Evolutionary conservation across 2,113 vertebrate species (phyloP).

Genomic region (Oreochromis niloticus): DNA sequence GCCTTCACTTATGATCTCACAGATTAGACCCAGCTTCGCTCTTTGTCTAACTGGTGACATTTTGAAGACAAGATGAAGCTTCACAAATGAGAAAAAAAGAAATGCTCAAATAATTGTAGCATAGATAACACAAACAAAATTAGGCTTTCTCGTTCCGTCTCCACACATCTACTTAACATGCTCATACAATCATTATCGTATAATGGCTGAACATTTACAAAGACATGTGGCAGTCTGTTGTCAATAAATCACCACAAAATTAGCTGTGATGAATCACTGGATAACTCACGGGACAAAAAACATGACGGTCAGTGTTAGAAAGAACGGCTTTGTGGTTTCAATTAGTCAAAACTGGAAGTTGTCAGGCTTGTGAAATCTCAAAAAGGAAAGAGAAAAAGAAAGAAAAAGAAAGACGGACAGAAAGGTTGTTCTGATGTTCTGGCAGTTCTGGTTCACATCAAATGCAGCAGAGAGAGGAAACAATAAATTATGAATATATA

Average conservation of each 20-base stretch:
- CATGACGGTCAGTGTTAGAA: background rate
- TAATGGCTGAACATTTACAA: background rate
- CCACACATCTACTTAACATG: background rate
- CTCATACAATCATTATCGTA: background rate
- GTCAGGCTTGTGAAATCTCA: background rate
- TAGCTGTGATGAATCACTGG: background rate
- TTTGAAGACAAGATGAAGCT: background rate
- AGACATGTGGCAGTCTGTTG: background rate
- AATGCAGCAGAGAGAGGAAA: slow-evolving; percentile 5
- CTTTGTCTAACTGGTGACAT: background rate
- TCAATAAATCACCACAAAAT: background rate
- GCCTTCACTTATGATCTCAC: background rate
- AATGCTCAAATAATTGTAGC: background rate
- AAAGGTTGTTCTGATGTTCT: background rate
- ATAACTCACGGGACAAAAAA: background rate
- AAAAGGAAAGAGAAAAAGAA: background rate
- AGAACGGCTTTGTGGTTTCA: background rate
- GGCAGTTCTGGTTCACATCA: slow-evolving; percentile 27
- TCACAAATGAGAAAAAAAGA: background rate
- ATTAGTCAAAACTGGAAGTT: background rate
- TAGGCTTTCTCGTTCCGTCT: background rate
- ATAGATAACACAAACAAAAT: background rate
- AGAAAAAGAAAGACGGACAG: background rate
- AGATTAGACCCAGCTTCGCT: background rate
- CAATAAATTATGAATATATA: slow-evolving; percentile 39